Evolutionary conservation across 2,797 vertebrate species (phyloP).

Genomic region (Hyperoplus immaculatus): DNA sequence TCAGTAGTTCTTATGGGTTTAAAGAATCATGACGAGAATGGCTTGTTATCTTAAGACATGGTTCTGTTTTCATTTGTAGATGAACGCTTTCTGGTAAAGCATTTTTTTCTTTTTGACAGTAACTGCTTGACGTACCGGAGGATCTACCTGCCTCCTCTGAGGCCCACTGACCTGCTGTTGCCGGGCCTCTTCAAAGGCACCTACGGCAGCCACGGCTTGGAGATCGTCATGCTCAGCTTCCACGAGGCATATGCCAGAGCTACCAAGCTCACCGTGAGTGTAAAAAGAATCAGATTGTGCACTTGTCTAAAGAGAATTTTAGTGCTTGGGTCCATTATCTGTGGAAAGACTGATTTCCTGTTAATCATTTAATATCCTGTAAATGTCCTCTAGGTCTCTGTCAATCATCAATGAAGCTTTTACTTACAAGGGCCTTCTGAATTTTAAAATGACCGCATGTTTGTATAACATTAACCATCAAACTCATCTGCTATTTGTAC

Average conservation of each 20-base stretch:
- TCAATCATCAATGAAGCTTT: not conserved
- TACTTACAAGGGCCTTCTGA: too few species aligned
- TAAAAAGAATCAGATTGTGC: not conserved
- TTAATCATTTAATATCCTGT: not conserved
- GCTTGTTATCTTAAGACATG: not conserved
- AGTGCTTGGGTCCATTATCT: not conserved
- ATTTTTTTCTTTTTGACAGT: conserved; percentile 78
- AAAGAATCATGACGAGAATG: not conserved
- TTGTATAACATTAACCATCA: not conserved
- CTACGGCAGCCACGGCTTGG: conserved; percentile 96
- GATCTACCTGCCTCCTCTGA: conserved; percentile 94
- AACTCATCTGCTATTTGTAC: not conserved
- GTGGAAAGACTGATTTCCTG: not conserved
- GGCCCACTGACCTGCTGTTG: conserved; percentile 89
- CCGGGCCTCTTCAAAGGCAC: conserved; percentile 99
- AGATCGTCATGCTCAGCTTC: conserved; percentile 98
- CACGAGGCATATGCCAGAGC: conserved; percentile 90
- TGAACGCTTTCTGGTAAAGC: not conserved
- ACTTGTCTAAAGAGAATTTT: not conserved
- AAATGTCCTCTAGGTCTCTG: not conserved
- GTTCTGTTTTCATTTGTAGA: not conserved
- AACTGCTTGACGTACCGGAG: conserved; percentile 98
- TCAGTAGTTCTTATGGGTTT: not conserved
- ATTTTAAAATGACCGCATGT: too few species aligned
- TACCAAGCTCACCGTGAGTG: conserved; percentile 96